Evolutionary conservation across 1,140 invertebrate genomes (phyloP).

Genomic region (Sitobion miscanthi): DNA sequence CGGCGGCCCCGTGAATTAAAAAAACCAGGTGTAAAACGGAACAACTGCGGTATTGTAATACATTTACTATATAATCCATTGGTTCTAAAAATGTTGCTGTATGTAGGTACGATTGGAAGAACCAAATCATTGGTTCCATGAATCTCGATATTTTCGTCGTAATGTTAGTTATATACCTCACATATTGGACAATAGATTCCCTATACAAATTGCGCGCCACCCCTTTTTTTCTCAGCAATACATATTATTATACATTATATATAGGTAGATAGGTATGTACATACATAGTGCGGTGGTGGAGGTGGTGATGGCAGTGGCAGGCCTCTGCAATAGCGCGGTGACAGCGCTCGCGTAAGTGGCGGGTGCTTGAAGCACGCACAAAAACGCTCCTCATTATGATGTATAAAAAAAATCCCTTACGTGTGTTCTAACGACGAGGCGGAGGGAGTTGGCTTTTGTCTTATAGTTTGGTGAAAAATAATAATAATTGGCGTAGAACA

Average conservation of each 20-base stretch:
- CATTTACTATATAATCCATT: neutral
- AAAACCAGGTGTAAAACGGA: conserved; percentile 55
- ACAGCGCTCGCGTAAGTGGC: conserved; percentile 44
- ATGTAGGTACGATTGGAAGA: neutral
- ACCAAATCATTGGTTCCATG: neutral
- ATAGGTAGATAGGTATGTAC: neutral
- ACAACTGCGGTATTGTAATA: conserved; percentile 9
- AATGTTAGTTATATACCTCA: conserved; percentile 1
- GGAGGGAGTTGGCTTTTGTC: conserved; percentile 40
- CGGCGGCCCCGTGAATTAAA: neutral
- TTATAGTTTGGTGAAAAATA: conserved; percentile 39
- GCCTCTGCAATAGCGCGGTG: neutral
- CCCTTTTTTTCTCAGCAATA: conserved; percentile 18
- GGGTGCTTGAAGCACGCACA: conserved; percentile 45
- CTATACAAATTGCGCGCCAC: neutral
- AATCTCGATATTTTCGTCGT: neutral
- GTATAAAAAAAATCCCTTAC: conserved; percentile 43
- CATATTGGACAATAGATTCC: neutral
- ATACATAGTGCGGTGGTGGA: neutral
- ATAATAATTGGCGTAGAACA: conserved; percentile 43
- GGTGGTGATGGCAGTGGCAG: neutral
- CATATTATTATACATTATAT: neutral
- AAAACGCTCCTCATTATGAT: conserved; percentile 46
- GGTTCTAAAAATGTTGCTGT: conserved; percentile 28
- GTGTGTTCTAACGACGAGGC: conserved; percentile 25